phyloP scores from a whole-genome alignment of 2,888 invertebrate genomes.

The Gibbula magus region DNA sequence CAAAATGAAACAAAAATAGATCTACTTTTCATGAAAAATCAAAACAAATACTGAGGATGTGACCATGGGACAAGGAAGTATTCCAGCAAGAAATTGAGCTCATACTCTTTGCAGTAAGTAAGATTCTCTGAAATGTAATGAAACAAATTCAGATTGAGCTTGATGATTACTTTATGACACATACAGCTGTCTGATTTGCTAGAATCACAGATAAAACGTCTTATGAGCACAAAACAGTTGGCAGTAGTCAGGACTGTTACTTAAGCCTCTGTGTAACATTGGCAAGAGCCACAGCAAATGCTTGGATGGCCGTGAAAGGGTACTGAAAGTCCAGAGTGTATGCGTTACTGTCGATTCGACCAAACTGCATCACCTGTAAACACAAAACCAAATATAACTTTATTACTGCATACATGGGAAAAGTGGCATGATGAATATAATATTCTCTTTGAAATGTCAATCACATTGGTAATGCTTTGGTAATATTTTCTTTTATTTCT shows the following conservation, averaged over 20 bases:
- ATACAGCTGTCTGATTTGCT: no score
- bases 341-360: slow-evolving; percentile 97
- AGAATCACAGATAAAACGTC: no score
- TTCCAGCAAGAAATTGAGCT: background rate
- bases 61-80: background rate
- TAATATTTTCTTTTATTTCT: no score
- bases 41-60: background rate
- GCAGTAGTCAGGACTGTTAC: slow-evolving; percentile 73
- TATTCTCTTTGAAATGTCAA: no score
- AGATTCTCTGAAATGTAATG: background rate
- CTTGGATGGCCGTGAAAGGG: slow-evolving; percentile 98
- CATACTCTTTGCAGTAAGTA: background rate
- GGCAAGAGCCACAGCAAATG: slow-evolving; percentile 97
- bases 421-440: no score
- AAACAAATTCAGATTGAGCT: background rate
- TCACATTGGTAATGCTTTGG: no score
- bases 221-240: no score
- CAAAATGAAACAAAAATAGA: background rate
- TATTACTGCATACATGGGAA: background rate
- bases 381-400: background rate
- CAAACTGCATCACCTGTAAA: slow-evolving; percentile 97
- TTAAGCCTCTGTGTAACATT: slow-evolving; percentile 96
- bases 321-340: slow-evolving; percentile 99
- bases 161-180: no score
- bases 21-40: background rate